Evolutionary conservation across 2,113 vertebrate genomes (phyloP).

Genomic region (Carlito syrichta): DNA sequence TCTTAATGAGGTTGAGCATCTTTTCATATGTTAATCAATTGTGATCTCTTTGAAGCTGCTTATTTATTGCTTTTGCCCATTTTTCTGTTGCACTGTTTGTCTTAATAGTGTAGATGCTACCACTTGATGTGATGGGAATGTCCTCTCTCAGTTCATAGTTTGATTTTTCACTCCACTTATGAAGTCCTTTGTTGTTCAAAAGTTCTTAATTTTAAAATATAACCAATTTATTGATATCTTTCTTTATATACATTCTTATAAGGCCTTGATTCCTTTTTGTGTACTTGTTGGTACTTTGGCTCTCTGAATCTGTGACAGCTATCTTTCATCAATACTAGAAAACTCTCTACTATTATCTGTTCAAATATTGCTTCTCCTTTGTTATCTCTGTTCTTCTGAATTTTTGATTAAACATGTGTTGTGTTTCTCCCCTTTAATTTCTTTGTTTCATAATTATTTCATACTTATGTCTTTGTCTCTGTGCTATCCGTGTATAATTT

Average conservation of each 20-base stretch:
- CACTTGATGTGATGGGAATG: background rate
- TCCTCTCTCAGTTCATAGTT: constrained; percentile 2
- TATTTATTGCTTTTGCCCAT: background rate
- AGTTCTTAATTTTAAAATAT: constrained; percentile 12
- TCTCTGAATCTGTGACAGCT: background rate
- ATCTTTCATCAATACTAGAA: background rate
- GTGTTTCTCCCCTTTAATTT: background rate
- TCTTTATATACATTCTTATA: too few relatives aligned
- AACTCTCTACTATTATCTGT: background rate
- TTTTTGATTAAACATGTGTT: background rate
- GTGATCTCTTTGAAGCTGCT: constrained; percentile 10
- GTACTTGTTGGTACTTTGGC: background rate
- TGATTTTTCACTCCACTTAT: background rate
- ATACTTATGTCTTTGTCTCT: background rate
- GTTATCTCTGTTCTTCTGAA: background rate
- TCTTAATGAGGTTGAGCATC: constrained; percentile 36
- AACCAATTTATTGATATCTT: background rate
- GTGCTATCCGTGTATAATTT: background rate
- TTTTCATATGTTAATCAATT: constrained; percentile 69
- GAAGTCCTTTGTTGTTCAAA: constrained; percentile 13
- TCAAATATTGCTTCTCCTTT: background rate
- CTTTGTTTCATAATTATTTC: background rate
- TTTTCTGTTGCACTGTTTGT: background rate
- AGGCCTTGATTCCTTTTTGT: constrained; percentile 19
- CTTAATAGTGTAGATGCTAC: background rate